Conservation (phyloP, 1,140 invertebrate species). For the Bombus fervidus region DNA sequence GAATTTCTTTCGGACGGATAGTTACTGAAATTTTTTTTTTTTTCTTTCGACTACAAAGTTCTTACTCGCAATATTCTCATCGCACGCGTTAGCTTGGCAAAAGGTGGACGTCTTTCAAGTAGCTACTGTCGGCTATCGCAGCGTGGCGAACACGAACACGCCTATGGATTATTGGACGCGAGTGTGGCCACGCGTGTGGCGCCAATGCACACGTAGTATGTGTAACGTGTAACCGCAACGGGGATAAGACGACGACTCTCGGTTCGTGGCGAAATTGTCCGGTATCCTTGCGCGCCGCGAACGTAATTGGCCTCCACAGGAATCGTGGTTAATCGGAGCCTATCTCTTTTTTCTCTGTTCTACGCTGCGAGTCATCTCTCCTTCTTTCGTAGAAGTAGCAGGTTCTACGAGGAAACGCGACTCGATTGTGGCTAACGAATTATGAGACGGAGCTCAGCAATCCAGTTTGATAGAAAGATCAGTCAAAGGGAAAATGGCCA, state of each 20-base stretch:
- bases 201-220: conserved; percentile 8
- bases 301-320: conserved; percentile 43
- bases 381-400: not conserved
- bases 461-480: not conserved
- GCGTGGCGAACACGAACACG: not conserved
- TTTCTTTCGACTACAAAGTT: not conserved
- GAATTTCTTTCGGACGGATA: not conserved
- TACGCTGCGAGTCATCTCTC: not conserved
- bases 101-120: not conserved
- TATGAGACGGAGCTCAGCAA: not conserved
- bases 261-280: conserved; percentile 34
- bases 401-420: not conserved
- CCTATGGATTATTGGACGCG: not conserved
- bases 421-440: not conserved
- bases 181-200: conserved; percentile 6
- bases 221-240: conserved; percentile 26
- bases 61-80: not conserved
- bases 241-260: not conserved
- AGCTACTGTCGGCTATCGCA: not conserved
- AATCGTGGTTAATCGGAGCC: conserved; percentile 46
- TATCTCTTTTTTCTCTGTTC: not conserved
- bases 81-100: not conserved
- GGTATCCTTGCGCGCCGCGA: conserved; percentile 22
- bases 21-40: no score
- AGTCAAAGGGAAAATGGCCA: not conserved